Percentiles rank a stretch among this genome's conserved stretches.
These are phyloP conservation scores for Tetanocera ferruginea DNA, from an alignment of 2,888 invertebrate species.

Conservation along the genomic window DNA sequence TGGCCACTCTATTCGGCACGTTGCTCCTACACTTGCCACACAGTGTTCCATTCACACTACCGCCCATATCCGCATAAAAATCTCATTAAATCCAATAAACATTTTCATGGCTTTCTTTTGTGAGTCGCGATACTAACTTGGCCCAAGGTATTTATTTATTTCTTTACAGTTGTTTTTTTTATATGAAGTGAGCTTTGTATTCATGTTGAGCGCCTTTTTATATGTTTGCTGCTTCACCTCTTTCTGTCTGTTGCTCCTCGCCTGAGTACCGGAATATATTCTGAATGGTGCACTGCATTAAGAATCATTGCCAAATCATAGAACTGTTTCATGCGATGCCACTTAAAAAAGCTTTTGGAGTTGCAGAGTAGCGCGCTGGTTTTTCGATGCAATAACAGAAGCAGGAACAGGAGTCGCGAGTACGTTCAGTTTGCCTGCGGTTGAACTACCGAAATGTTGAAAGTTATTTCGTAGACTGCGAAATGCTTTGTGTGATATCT, in stretches of 20 bases:
- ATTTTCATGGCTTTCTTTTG: constrained; percentile 35
- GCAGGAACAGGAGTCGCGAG: not conserved
- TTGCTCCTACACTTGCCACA: constrained; percentile 20
- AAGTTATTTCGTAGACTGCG: not conserved
- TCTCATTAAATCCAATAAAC: constrained; percentile 45
- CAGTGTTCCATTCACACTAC: not conserved
- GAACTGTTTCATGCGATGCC: constrained; percentile 13
- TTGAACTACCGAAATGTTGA: no score
- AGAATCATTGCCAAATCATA: constrained; percentile 26
- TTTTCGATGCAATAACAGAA: not conserved
- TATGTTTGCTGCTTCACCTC: not conserved
- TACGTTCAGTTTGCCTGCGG: no score
- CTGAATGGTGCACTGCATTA: not conserved
- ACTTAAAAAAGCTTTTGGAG: constrained; percentile 5
- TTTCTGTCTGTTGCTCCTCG: not conserved
- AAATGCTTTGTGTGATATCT: constrained; percentile 3
- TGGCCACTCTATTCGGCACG: constrained; percentile 10
- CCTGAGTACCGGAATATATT: not conserved
- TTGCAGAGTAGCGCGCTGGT: not conserved
- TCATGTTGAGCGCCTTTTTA: not conserved
- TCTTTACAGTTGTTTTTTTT: constrained; percentile 18
- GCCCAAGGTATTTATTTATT: constrained; percentile 25
- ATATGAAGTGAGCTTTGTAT: not conserved
- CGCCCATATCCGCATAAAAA: constrained; percentile 32
- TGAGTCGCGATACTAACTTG: constrained; percentile 26